Base-by-base conservation (phyloP, 2,888 invertebrate genomes). In the Sinohyriopsis cumingii region DNA sequence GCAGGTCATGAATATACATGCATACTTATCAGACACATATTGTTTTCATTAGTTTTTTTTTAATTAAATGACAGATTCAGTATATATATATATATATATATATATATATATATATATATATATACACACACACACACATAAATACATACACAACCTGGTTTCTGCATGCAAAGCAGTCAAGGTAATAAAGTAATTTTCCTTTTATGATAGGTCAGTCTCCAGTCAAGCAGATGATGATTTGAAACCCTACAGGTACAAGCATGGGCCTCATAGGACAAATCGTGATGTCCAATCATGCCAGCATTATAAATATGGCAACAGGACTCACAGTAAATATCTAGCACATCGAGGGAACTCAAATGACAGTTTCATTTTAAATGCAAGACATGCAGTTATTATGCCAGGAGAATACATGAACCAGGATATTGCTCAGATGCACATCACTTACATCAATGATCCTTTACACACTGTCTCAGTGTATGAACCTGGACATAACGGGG, bases 381-480 rank as follows among this genome's bases (percentile, higher is more conserved):
- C 45, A 45, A 45, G 45, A 45, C 15, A 45, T 45, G 15, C 9
- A 24, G 3, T 45, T 9, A 71, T 79, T 62, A 68, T 75, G 55
- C 70, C 82, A 28, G 74, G 75, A 7, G 33, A 59, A 22, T 79
- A 68, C 61, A 75, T 63, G 59, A 63, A 73, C 24, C 63, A 78
- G 22, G 67, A 79, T 57, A 65, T 71, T 56, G 74, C 80, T 18
- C 64, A 71, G 4, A 54, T 83, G 33, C 82, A 80, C 64, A 75
- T 81, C 28, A 76, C 80, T 19, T 72, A 83, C n/a, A 78, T 90
- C 9, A 81, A 80, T 60, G 82, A 88, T 74, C 89, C 90, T 7
- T 56, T 76, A 19, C 68, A 77, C 62, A 89, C 89, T 9, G 66
- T 90, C 24, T 87, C 89, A 24, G 86, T 90, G 12, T 74, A 89